These are phyloP conservation scores for Phorcus lineatus DNA, from an alignment of 2,888 invertebrate genomes.

Conservation along the genomic window DNA sequence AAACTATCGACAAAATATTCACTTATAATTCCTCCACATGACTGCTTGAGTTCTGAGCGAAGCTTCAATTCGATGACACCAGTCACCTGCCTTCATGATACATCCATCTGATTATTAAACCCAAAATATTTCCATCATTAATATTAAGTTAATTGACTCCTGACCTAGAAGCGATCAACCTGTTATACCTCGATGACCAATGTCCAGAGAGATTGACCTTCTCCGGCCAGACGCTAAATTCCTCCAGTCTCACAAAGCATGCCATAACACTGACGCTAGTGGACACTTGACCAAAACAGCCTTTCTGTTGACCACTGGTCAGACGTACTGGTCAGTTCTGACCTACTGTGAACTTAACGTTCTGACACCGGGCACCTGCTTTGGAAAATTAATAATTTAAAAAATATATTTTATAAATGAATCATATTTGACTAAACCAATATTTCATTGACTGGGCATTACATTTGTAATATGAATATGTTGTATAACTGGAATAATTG, in stretches of 20 bases:
- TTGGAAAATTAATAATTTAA: no score
- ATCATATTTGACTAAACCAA: no score
- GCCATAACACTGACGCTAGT: background rate
- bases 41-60: no score
- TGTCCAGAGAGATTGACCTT: background rate
- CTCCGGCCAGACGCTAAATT: background rate
- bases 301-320: background rate
- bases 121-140: conserved; percentile 1
- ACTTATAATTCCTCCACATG: no score
- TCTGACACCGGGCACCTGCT: background rate
- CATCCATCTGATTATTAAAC: background rate
- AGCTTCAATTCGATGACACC: background rate
- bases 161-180: background rate
- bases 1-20: no score
- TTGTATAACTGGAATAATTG: no score
- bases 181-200: background rate
- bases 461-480: no score
- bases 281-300: background rate
- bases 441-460: no score
- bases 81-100: background rate
- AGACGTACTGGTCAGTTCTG: background rate
- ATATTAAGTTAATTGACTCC: conserved; percentile 1
- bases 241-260: background rate
- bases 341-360: background rate
- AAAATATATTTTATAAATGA: no score